These are phyloP conservation scores for Teleiodes luculella DNA, from an alignment of 2,888 invertebrate genomes.

Conservation along the genomic window DNA sequence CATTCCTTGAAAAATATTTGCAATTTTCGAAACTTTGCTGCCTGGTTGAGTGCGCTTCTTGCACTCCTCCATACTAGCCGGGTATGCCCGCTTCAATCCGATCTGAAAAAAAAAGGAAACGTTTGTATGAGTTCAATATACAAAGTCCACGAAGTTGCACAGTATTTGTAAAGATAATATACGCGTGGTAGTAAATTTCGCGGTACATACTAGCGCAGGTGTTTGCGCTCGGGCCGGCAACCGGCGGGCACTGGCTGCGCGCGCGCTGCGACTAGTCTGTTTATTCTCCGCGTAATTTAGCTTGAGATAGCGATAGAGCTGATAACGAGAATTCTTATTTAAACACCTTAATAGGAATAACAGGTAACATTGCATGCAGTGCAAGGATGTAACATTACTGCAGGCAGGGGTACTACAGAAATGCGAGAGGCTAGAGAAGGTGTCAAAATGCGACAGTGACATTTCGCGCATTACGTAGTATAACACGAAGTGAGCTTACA, in stretches of 20 bases:
- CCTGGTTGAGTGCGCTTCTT: conserved; percentile 81
- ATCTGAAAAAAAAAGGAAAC: conserved; percentile 58
- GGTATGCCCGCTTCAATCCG: conserved; percentile 71
- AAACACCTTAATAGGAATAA: conserved; percentile 30
- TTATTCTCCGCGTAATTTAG: conserved; percentile 67
- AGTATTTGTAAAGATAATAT: conserved; percentile 58
- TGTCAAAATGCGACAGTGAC: no score
- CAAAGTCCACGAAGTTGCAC: conserved; percentile 48
- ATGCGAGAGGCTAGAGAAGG: no score
- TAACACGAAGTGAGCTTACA: no score
- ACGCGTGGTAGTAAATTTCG: conserved; percentile 42
- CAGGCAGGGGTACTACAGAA: no score
- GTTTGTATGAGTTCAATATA: conserved; percentile 21
- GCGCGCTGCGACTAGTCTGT: conserved; percentile 49
- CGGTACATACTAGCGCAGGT: conserved; percentile 48
- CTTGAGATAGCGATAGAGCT: conserved; percentile 72
- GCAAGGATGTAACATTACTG: no score
- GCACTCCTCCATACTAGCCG: conserved; percentile 83
- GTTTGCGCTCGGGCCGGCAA: conserved; percentile 44
- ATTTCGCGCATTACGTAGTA: no score
- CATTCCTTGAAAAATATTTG: conserved; percentile 92
- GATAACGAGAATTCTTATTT: conserved; percentile 57
- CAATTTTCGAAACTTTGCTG: conserved; percentile 93
- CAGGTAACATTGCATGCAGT: conserved; percentile 21
- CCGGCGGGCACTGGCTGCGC: conserved; percentile 37